phyloP scores from a whole-genome alignment of 2,797 vertebrate genomes.

The Rousettus madagascariensis region DNA sequence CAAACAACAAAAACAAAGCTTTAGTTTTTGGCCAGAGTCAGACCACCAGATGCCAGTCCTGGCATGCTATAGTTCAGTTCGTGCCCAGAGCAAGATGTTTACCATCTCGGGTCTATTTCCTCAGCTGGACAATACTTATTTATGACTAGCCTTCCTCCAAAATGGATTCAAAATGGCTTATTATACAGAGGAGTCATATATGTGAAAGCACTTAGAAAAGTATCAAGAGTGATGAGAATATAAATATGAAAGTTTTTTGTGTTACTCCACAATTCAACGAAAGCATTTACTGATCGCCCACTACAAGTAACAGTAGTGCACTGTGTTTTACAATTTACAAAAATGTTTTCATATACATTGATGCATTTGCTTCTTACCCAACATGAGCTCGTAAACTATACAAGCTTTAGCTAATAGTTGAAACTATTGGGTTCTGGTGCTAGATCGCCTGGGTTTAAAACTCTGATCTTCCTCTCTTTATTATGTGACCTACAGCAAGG shows the following conservation, averaged over 20 bases:
- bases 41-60: not conserved
- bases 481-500: not conserved
- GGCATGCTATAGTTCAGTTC: not conserved
- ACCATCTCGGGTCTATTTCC: not conserved
- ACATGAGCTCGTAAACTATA: not conserved
- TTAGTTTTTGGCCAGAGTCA: not conserved
- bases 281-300: not conserved
- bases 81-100: not conserved
- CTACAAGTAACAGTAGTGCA: not conserved
- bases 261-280: not conserved
- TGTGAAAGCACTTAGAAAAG: not conserved
- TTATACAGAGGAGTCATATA: not conserved
- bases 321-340: not conserved
- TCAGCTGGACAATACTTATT: not conserved
- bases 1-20: not conserved
- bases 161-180: conserved; percentile 3
- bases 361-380: not conserved
- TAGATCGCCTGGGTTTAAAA: conserved; percentile 10
- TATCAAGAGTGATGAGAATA: not conserved
- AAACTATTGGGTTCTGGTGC: not conserved
- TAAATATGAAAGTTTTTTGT: not conserved
- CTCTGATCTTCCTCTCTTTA: not conserved
- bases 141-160: not conserved
- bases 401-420: not conserved
- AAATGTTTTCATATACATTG: not conserved